These are phyloP conservation scores for Drosophila burlai DNA, from an alignment of 1,140 invertebrate genomes.

Conservation along the genomic window DNA sequence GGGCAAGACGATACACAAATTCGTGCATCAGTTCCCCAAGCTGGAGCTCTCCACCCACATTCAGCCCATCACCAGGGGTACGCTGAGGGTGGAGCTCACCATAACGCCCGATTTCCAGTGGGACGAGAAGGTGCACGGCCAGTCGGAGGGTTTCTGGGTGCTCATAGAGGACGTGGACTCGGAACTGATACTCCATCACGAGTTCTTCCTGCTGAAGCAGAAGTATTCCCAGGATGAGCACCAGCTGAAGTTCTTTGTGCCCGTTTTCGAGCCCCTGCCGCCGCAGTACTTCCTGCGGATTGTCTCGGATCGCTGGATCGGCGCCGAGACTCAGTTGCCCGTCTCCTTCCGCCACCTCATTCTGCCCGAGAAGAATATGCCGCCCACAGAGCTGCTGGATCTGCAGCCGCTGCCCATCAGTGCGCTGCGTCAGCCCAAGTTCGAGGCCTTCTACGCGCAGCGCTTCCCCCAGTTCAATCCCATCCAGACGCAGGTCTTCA, in stretches of 20 bases:
- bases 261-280: conserved; percentile 98
- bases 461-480: conserved; percentile 98
- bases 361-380: conserved; percentile 98
- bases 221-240: conserved; percentile 98
- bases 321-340: conserved; percentile 97
- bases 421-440: conserved; percentile 93
- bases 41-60: conserved; percentile 97
- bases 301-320: conserved; percentile 93
- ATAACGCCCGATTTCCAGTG: conserved; percentile 99
- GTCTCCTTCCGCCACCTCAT: conserved; percentile 99
- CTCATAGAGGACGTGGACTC: conserved; percentile 99
- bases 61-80: conserved; percentile 98
- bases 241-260: conserved; percentile 98
- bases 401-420: conserved; percentile 97
- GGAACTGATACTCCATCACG: conserved; percentile 98
- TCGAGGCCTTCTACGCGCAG: conserved; percentile 94
- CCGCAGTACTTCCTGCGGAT: conserved; percentile 98
- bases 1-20: conserved; percentile 99
- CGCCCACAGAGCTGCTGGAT: conserved; percentile 99
- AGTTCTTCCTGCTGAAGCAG: conserved; percentile 98
- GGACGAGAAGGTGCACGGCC: conserved; percentile 98
- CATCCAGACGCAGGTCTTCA: conserved; percentile 99
- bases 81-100: conserved; percentile 97
- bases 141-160: conserved; percentile 99
- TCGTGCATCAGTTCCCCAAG: conserved; percentile 99